phyloP scores from a whole-genome alignment of 2,888 invertebrate species.

The Mechanitis messenoides region DNA sequence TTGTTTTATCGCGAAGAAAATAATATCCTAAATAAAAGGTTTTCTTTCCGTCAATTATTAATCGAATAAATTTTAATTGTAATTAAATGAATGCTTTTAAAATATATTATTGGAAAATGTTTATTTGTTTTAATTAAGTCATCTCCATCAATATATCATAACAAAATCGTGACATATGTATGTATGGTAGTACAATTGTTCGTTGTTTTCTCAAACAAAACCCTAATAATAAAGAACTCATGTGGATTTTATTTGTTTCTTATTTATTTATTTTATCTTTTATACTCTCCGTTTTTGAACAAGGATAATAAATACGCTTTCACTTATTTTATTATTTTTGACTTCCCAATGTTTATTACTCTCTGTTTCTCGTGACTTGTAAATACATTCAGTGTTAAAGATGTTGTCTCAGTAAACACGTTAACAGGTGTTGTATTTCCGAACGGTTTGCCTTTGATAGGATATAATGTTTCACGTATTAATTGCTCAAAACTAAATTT shows the following conservation, averaged over 20 bases:
- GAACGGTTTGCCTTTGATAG: constrained; percentile 62
- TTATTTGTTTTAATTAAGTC: neutral
- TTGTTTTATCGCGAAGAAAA: neutral
- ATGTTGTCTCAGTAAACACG: constrained; percentile 64
- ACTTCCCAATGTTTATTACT: constrained; percentile 7
- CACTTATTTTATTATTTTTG: constrained; percentile 10
- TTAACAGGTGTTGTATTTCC: constrained; percentile 63
- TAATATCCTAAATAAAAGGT: neutral
- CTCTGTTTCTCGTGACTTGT: constrained; percentile 35
- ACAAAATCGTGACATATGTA: too few species aligned
- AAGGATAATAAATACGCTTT: neutral
- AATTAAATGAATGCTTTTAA: neutral
- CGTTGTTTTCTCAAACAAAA: too few species aligned
- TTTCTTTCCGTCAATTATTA: neutral
- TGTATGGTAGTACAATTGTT: too few species aligned
- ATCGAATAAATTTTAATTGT: neutral
- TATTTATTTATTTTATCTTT: too few species aligned
- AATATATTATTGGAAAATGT: neutral
- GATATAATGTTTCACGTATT: constrained; percentile 56
- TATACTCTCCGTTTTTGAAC: neutral
- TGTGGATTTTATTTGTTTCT: too few species aligned
- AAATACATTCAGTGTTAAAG: constrained; percentile 27
- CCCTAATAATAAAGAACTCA: too few species aligned
- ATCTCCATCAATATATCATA: too few species aligned
- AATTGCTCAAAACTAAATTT: constrained; percentile 30